Evolutionary conservation across 2,113 vertebrate genomes (phyloP), one percentile per base, ranked within the genome.

Genomic region (Erpornis zantholeuca): DNA sequence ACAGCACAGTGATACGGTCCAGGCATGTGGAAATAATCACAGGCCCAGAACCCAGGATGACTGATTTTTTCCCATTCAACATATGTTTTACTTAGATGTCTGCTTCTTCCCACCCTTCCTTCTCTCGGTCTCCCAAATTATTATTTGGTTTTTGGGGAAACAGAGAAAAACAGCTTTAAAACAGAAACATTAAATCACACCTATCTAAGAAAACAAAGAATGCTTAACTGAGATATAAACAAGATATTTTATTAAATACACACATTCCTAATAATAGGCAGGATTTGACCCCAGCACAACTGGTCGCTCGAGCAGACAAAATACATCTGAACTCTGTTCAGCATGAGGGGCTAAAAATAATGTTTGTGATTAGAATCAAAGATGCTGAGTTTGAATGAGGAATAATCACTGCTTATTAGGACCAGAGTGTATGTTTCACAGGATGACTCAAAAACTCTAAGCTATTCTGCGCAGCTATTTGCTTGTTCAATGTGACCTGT

Each of bases 21-120:
- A 97, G 92, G 96, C 94, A 97, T 90, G 87, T 96, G 96, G 96
- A 96, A 96, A 82, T 64, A 78, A 97, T 96, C 92, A 96, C 45
- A 92, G 44, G 80, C 86, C 87, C 80, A 93, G 76, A 94, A 95
- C 60, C 64, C 93, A 93, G 56, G 68, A 66, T 86, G 82, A 93
- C 90, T 86, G 86, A 79, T 77, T 81, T 93, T 82, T 92, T 63
- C 86, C 94, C 63, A 86, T 90, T 95, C 80, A 78, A 71, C 90
- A 95, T 96, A 97, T 70, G 56, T 88, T 94, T 95, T 88, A 88
- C 79, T 96, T 92, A 84, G 77, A 97, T 68, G 66, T 54, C 63
- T 96, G 84, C 47, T 78, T 87, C 94, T 88, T 90, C 75, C 92
- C 71, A 53, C 64, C 53, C 90, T 68, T 83, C 86, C 61, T 85